Conservation (phyloP, 2,113 vertebrate genomes). For the Spermophilus dauricus region DNA sequence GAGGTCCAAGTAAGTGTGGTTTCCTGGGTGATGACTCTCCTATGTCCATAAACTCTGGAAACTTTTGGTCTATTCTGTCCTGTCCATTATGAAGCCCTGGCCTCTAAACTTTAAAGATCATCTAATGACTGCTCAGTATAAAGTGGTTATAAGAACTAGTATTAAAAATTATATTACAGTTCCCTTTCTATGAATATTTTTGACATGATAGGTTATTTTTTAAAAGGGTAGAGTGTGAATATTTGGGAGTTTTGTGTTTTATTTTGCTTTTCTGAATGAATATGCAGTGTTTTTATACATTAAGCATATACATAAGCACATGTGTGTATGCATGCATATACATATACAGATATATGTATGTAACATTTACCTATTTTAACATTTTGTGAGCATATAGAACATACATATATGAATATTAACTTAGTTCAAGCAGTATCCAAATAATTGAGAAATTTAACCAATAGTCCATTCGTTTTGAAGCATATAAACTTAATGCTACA, state of each 20-base stretch:
- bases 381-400: too few relatives aligned
- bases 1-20: neutral
- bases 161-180: neutral
- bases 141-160: neutral
- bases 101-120: neutral
- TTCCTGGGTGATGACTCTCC: neutral
- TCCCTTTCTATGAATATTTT: neutral
- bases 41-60: neutral
- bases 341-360: neutral
- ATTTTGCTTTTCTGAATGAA: neutral
- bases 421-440: neutral
- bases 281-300: neutral
- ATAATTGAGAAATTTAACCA: constrained; percentile 28
- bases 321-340: neutral
- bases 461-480: constrained; percentile 39
- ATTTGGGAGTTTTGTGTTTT: neutral
- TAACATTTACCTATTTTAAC: neutral
- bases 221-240: neutral
- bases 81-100: neutral
- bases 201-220: neutral
- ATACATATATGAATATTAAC: too few relatives aligned
- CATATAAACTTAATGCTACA: constrained; percentile 1
- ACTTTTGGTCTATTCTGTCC: neutral
- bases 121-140: neutral
- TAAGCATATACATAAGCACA: neutral